Evolutionary conservation across 2,888 invertebrate species (phyloP), one percentile per base, ranked within the genome.

Genomic region (Pristionchus arcanus): DNA sequence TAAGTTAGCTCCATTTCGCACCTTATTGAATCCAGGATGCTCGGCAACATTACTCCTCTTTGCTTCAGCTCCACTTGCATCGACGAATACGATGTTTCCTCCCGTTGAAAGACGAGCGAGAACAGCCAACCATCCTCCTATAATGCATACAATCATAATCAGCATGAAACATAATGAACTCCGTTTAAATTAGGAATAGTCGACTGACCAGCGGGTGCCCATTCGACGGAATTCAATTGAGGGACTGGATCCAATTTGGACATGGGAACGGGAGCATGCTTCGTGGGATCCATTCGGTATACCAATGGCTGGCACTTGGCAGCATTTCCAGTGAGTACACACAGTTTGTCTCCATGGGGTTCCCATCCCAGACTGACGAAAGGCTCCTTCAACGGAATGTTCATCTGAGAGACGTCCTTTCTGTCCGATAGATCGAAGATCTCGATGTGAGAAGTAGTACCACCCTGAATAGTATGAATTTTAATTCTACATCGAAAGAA

Each of bases 371-470:
- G 99, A 0, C 98, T 98, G 94, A 96, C 94, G 88, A 96, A 96
- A 84, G 95, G 95, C 91, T 96, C 96, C 95, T 99, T 98, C 91
- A 98, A 97, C 96, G 99, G 99, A 1, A 99, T 97, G 21, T 98
- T 98, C 95, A 99, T 99, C 0, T 99, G 98, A 0, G 99, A 99
- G 93, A 99, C 97, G 95, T 99, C 98, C 93, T 96, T 96, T 93
- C 96, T 96, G 91, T 96, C 96, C 89, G 98, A 96, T 97, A 99
- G 98, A 95, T 99, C 98, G 96, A 99, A 99, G 93, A 99, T 97
- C 96, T 99, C 99, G 96, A 99, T 98, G 95, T 98, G 99, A 96
- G 98, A 98, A 94, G 98, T 98, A 97, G 98, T 97, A 92, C 98
- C 98, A 96, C 96, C 94, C 66, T 92, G 81, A 83, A 92, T 34